Evolutionary conservation across 1,140 invertebrate species (phyloP).

Genomic region (Spodoptera litura): DNA sequence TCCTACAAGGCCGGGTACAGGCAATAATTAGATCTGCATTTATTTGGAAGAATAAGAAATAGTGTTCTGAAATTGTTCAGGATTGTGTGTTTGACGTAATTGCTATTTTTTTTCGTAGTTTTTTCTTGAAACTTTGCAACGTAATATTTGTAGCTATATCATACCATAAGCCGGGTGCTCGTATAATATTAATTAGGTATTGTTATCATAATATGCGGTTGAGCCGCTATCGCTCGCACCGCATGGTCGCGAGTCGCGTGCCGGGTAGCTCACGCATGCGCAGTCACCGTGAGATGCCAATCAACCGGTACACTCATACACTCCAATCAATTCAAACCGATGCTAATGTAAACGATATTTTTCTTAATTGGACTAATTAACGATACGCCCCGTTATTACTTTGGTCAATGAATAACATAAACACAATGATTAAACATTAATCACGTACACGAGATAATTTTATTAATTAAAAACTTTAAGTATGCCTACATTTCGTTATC

Average conservation of each 20-base stretch:
- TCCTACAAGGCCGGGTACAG: constrained; percentile 3
- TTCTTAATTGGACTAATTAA: constrained; percentile 38
- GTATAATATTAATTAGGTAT: constrained; percentile 58
- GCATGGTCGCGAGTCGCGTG: constrained; percentile 27
- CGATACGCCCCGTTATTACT: constrained; percentile 32
- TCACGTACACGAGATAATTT: constrained; percentile 6
- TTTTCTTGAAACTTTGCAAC: no score
- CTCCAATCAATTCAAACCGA: constrained; percentile 43
- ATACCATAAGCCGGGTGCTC: constrained; percentile 14
- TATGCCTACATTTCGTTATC: constrained; percentile 19
- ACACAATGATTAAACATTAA: constrained; percentile 30
- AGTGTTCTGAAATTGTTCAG: no score
- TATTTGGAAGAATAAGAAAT: no score
- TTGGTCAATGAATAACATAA: constrained; percentile 31
- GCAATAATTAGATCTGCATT: neutral
- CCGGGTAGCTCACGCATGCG: constrained; percentile 50
- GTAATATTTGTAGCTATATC: no score
- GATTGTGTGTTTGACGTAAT: no score
- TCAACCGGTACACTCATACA: constrained; percentile 35
- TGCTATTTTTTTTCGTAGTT: no score
- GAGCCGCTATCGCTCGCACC: constrained; percentile 49
- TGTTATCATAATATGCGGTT: constrained; percentile 60
- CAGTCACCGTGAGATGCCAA: constrained; percentile 53
- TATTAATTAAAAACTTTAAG: constrained; percentile 13
- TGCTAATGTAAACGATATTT: constrained; percentile 23